These are phyloP conservation scores for Drosophila nikananu DNA, from an alignment of 1,140 invertebrate species.

Conservation along the genomic window DNA sequence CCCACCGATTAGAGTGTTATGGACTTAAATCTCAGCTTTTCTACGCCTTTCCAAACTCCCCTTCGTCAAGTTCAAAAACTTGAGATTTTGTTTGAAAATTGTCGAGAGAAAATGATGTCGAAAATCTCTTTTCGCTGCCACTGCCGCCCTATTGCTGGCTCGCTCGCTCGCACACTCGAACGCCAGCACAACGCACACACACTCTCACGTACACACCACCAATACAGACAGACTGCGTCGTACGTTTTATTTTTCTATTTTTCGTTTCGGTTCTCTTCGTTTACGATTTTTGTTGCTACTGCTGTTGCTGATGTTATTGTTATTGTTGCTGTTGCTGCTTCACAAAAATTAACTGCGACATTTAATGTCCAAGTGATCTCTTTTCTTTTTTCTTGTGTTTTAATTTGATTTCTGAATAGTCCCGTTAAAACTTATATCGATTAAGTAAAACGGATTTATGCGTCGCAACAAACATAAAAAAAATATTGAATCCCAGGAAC, in stretches of 20 bases:
- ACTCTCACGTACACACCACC: conserved; percentile 46
- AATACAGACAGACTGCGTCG: conserved; percentile 61
- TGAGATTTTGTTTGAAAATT: conserved; percentile 62
- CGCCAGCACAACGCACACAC: conserved; percentile 34
- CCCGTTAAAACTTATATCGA: conserved; percentile 31
- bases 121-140: conserved; percentile 57
- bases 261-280: conserved; percentile 38
- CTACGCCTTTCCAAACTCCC: conserved; percentile 32
- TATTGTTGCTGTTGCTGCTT: conserved; percentile 54
- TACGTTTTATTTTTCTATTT: conserved; percentile 64
- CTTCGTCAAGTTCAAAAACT: conserved; percentile 33
- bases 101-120: conserved; percentile 21
- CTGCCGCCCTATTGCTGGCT: conserved; percentile 67
- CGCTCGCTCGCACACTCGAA: conserved; percentile 54
- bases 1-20: conserved; percentile 34
- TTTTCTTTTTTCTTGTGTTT: conserved; percentile 21
- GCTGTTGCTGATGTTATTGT: conserved; percentile 29
- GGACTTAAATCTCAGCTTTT: conserved; percentile 10
- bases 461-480: conserved; percentile 51
- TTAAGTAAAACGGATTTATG: conserved; percentile 40
- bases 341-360: conserved; percentile 82
- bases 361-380: conserved; percentile 55
- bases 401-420: conserved; percentile 20
- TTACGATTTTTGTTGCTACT: conserved; percentile 59
- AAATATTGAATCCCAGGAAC: conserved; percentile 28